Evolutionary conservation across 2,888 invertebrate species (phyloP), one percentile per base, ranked within the genome.

Genomic region (Epinotia demarniana): DNA sequence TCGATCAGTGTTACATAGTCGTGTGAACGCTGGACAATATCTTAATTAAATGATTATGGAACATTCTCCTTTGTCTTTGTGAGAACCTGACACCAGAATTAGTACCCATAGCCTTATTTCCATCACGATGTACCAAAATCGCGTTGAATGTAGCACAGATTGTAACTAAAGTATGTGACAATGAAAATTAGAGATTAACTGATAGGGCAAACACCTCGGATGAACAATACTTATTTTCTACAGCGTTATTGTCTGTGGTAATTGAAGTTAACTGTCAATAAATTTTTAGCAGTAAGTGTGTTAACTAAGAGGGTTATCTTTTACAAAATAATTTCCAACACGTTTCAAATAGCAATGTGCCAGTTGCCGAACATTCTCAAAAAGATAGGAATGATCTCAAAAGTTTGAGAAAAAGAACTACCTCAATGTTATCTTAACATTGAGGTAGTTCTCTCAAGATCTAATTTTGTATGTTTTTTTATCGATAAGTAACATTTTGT

Each of bases 31-130:
- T 67, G 75, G 75, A 78, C 78, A 78, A 79, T 74, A 63, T 72
- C 53, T 74, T 80, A 79, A 79, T 80, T 80, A 79, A 77, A 71
- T 68, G 57, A 70, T 79, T 77, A 77, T 80, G 72, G 77, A 77
- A 78, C 72, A 63, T 19, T 58, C 60, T 68, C 66, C 73, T 77
- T 79, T 80, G 80, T 80, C 62, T 75, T 13, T 27, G 62, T 66
- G 72, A 58, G 71, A 72, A 77, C 68, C 69, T 70, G 60, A 61
- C 61, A 75, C 60, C 60, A 72, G 61, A 66, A 58, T 70, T 75
- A 63, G 68, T 67, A 43, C 57, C 23, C 57, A n/a, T n/a, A 46
- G 43, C 43, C 62, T 57, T 68, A 66, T 62, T 71, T 63, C 23
- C 70, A 78, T 76, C 76, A 16, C 58, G 79, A 76, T 78, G 78